phyloP scores from a whole-genome alignment of 2,797 vertebrate genomes.

The Pagetopsis macropterus region DNA sequence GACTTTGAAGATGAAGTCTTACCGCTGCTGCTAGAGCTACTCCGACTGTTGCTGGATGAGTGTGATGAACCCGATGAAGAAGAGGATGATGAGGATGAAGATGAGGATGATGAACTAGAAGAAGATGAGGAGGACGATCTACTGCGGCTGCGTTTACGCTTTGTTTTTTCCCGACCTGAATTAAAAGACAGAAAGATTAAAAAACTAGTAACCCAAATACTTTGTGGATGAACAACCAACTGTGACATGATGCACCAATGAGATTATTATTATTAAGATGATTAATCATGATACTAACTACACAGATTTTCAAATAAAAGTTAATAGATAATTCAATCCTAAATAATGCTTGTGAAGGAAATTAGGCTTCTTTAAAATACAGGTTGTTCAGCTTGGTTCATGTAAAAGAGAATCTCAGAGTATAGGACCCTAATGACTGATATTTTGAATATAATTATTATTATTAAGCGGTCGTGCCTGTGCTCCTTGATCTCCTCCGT shows the following conservation, averaged over 20 bases:
- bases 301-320: too few species aligned
- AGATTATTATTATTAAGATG: not conserved
- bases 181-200: conserved; percentile 4
- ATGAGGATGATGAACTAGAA: conserved; percentile 75
- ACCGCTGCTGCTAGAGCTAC: conserved; percentile 86
- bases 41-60: conserved; percentile 83
- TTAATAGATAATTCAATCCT: too few species aligned
- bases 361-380: too few species aligned
- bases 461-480: conserved; percentile 46
- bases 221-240: not conserved
- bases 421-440: too few species aligned
- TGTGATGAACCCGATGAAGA: conserved; percentile 81
- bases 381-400: too few species aligned
- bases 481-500: conserved; percentile 74
- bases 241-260: not conserved
- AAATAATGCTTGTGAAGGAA: too few species aligned
- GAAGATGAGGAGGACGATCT: conserved; percentile 88
- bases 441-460: too few species aligned
- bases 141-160: conserved; percentile 88
- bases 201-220: not conserved
- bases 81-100: conserved; percentile 77
- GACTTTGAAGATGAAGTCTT: conserved; percentile 15
- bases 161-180: conserved; percentile 85
- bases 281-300: not conserved
- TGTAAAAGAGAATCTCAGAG: too few species aligned